These are phyloP conservation scores for Mellilla xanthometata DNA, from an alignment of 2,888 invertebrate genomes.

Conservation along the genomic window DNA sequence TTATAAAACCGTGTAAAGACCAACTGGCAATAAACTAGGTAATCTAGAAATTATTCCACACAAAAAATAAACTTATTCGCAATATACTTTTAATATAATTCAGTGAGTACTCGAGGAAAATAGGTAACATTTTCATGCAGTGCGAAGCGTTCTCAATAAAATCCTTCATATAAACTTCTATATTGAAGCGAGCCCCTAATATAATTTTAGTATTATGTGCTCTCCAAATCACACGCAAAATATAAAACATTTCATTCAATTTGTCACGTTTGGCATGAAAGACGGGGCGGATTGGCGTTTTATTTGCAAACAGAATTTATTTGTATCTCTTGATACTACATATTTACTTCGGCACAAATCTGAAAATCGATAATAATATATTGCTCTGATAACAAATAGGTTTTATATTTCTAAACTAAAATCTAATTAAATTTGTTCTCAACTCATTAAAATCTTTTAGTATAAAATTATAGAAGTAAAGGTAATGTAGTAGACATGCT, in stretches of 20 bases:
- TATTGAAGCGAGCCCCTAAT: constrained; percentile 26
- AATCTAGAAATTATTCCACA: background rate
- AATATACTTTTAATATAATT: constrained; percentile 37
- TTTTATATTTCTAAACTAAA: too few species aligned
- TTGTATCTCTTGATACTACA: background rate
- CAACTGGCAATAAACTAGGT: too few species aligned
- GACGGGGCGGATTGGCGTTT: constrained; percentile 15
- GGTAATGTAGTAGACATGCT: too few species aligned
- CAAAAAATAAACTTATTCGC: constrained; percentile 18
- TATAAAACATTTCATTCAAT: constrained; percentile 42
- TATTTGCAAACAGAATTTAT: constrained; percentile 2
- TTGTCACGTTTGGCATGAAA: constrained; percentile 30
- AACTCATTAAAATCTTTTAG: too few species aligned
- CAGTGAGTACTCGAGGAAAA: constrained; percentile 28
- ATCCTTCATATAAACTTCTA: constrained; percentile 29
- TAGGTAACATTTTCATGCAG: constrained; percentile 32
- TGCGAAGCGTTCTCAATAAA: constrained; percentile 34
- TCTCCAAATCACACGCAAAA: constrained; percentile 34
- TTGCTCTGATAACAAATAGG: too few species aligned
- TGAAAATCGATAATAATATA: too few species aligned
- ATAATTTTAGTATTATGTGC: constrained; percentile 31
- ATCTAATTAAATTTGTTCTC: too few species aligned
- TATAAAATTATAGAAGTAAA: too few species aligned
- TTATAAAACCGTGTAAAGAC: too few species aligned
- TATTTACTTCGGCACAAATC: background rate